Evolutionary conservation across 2,113 vertebrate species (phyloP).

Genomic region (Polyodon spathula): DNA sequence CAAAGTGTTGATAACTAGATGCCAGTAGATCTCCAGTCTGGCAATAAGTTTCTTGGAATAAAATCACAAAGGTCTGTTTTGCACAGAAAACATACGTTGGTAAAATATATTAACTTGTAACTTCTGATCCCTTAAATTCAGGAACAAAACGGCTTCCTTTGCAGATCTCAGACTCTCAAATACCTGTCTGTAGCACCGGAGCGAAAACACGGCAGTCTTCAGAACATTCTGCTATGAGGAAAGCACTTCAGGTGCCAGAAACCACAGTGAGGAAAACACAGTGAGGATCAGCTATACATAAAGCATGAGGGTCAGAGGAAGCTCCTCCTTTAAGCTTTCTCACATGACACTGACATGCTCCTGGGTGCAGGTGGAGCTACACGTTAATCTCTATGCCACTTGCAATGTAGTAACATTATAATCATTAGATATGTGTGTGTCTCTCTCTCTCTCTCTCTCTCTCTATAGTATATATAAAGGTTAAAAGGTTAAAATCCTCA

Average conservation of each 20-base stretch:
- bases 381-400: background rate
- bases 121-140: no score
- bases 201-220: background rate
- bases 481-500: no score
- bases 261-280: background rate
- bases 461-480: no score
- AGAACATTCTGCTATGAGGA: background rate
- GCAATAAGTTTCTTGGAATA: no score
- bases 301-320: slow-evolving; percentile 13
- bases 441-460: no score
- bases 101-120: no score
- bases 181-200: background rate
- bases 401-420: background rate
- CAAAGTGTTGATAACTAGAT: slow-evolving; percentile 8
- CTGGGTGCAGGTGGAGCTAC: slow-evolving; percentile 3
- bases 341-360: slow-evolving; percentile 5
- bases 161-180: background rate
- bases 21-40: background rate
- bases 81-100: no score
- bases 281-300: slow-evolving; percentile 5
- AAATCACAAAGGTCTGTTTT: no score
- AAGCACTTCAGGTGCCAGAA: background rate
- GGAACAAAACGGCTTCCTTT: no score
- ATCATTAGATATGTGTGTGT: no score
- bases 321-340: background rate